Conservation (phyloP, 2,113 vertebrate genomes). For the Cepphus grylle region DNA sequence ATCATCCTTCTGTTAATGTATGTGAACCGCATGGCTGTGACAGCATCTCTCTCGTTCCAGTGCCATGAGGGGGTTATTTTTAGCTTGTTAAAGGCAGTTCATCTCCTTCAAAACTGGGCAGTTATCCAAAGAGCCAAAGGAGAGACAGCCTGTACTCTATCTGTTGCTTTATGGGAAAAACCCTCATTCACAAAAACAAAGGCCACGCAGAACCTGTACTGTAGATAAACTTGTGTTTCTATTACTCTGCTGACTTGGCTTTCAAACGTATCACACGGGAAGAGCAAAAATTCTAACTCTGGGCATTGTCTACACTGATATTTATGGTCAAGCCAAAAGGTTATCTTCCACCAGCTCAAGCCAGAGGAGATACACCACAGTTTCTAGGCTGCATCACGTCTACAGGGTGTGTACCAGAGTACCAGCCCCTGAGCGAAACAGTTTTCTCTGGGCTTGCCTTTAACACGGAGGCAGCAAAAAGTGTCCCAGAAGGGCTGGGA, state of each 20-base stretch:
- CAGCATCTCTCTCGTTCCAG: slow-evolving; percentile 44
- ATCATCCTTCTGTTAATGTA: slow-evolving; percentile 21
- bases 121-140: slow-evolving; percentile 64
- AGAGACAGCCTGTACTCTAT: slow-evolving; percentile 65
- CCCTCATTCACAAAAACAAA: slow-evolving; percentile 61
- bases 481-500: neutral
- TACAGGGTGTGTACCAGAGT: neutral
- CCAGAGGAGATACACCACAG: neutral
- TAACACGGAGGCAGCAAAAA: neutral
- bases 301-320: neutral
- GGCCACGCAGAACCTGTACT: neutral
- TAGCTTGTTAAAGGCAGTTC: slow-evolving; percentile 60
- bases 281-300: neutral
- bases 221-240: neutral
- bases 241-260: neutral
- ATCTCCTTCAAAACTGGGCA: slow-evolving; percentile 70
- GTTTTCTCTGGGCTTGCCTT: neutral
- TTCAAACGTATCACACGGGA: neutral
- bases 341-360: neutral
- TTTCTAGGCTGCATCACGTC: neutral
- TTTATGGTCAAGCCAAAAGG: neutral
- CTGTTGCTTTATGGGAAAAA: slow-evolving; percentile 60
- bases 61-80: slow-evolving; percentile 57
- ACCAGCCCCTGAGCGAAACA: neutral
- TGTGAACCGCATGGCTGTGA: neutral